Conservation (phyloP, 2,113 vertebrate species). For the Poeciliopsis turrubarensis region DNA sequence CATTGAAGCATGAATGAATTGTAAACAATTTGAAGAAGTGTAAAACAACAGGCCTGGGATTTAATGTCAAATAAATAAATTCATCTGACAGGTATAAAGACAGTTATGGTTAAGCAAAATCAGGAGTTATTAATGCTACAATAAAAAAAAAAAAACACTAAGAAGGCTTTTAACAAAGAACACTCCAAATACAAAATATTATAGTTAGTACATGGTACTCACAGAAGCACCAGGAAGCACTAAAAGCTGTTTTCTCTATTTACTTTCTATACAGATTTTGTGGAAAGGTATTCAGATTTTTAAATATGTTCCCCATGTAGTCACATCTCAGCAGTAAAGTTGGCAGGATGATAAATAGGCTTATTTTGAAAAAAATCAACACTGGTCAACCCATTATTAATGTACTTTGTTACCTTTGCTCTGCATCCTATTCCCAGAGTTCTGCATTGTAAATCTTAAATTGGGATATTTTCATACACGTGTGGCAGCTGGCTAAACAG, state of each 20-base stretch:
- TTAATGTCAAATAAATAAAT: too few relatives aligned
- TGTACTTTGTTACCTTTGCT: slow-evolving; percentile 80
- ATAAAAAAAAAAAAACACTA: neutral
- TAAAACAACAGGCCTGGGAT: too few relatives aligned
- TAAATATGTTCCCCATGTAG: neutral
- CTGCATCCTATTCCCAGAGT: slow-evolving; percentile 89
- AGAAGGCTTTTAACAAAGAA: neutral
- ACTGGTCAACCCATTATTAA: slow-evolving; percentile 80
- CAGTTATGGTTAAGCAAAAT: neutral
- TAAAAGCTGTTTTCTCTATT: neutral
- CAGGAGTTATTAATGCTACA: neutral
- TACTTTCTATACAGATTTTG: too few relatives aligned
- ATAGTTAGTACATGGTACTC: neutral
- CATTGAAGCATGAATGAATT: too few relatives aligned
- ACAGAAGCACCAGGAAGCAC: neutral
- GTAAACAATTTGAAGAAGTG: too few relatives aligned
- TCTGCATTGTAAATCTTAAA: slow-evolving; percentile 92
- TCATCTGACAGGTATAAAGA: too few relatives aligned
- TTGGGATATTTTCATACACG: slow-evolving; percentile 82
- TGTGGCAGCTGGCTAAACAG: neutral
- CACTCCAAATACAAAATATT: neutral
- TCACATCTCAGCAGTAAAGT: slow-evolving; percentile 43
- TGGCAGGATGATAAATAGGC: slow-evolving; percentile 89
- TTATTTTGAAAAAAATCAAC: slow-evolving; percentile 78
- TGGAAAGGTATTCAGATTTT: neutral